Conservation (phyloP, 2,113 vertebrate species). For the Myiopsitta monachus region DNA sequence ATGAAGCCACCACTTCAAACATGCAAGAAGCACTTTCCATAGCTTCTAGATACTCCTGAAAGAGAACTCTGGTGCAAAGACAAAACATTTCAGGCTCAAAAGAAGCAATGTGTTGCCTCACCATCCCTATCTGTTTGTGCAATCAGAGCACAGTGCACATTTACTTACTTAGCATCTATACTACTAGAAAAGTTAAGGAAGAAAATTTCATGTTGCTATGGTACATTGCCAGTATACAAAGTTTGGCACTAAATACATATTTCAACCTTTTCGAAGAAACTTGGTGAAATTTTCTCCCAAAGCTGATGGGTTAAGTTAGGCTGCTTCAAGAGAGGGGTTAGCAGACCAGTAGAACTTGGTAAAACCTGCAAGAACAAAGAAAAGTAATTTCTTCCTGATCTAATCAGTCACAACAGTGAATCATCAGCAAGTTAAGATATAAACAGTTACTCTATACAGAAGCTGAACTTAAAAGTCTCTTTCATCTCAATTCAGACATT, state of each 20-base stretch:
- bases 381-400: background rate
- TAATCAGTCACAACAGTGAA: background rate
- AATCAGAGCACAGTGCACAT: background rate
- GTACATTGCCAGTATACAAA: background rate
- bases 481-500: background rate
- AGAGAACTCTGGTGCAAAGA: background rate
- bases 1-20: background rate
- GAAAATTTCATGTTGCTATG: rapidly evolving
- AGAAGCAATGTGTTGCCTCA: background rate
- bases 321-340: background rate
- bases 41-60: background rate
- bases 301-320: background rate
- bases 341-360: background rate
- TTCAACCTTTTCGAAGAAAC: background rate
- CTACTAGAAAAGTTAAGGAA: background rate
- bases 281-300: background rate
- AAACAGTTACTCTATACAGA: background rate
- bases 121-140: background rate
- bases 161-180: background rate
- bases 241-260: background rate
- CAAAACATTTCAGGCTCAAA: background rate
- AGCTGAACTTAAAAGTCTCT: background rate
- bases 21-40: background rate
- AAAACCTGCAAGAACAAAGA: background rate
- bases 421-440: background rate